Percentiles rank a stretch among this genome's conserved stretches.
phyloP scores from a whole-genome alignment of 1,140 invertebrate genomes.

The Aphelenchoides fujianensis region DNA sequence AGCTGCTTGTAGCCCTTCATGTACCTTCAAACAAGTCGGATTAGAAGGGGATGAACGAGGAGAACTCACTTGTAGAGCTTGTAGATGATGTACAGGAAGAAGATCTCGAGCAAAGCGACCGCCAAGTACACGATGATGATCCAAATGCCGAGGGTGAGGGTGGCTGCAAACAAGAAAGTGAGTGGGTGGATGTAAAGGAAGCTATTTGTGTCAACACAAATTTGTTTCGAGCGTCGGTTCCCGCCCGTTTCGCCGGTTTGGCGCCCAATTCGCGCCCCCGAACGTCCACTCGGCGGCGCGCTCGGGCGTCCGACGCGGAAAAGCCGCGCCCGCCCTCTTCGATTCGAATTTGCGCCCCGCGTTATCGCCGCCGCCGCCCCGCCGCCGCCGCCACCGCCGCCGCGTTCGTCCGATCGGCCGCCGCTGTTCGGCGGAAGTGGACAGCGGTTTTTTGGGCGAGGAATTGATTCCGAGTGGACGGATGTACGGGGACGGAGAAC shows the following conservation, averaged over 20 bases:
- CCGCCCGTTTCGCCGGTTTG: no score
- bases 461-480: no score
- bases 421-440: no score
- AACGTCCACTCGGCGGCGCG: constrained; percentile 11
- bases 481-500: no score
- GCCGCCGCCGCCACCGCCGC: neutral
- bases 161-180: constrained; percentile 57
- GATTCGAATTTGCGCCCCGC: neutral
- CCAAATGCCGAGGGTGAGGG: constrained; percentile 47
- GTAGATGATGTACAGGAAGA: constrained; percentile 61
- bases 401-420: no score
- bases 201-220: no score
- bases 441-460: no score
- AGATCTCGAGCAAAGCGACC: constrained; percentile 55
- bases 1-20: constrained; percentile 35
- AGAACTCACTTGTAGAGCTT: constrained; percentile 57
- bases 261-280: no score
- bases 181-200: no score
- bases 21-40: no score
- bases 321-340: neutral
- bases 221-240: no score
- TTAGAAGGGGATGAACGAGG: neutral
- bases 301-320: neutral
- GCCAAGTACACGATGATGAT: constrained; percentile 61
- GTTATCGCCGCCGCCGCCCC: neutral